Percentiles rank a stretch among this genome's conserved stretches.
Evolutionary conservation across 2,888 invertebrate genomes (phyloP).

Genomic region (Orchesellides sinensis): DNA sequence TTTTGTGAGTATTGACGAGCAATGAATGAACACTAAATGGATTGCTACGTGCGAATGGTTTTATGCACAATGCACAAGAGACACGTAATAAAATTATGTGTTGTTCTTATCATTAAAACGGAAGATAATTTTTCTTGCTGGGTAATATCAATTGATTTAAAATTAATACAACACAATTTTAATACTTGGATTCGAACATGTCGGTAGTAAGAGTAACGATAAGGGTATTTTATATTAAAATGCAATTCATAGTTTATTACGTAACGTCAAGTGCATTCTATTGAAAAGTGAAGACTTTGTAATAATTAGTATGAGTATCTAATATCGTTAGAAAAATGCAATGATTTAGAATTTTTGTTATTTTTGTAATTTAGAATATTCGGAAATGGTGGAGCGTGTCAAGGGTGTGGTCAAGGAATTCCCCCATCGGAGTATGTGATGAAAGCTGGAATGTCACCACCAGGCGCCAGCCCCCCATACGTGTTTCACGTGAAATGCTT

Average conservation of each 20-base stretch:
- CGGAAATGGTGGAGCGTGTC: constrained; percentile 92
- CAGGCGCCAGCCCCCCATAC: constrained; percentile 79
- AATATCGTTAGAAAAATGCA: too few species aligned
- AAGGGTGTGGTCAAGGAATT: constrained; percentile 94
- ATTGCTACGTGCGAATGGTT: neutral
- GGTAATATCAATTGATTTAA: neutral
- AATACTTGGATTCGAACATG: too few species aligned
- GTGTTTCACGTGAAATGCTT: constrained; percentile 98
- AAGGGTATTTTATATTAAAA: too few species aligned
- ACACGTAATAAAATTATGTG: too few species aligned
- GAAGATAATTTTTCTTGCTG: neutral
- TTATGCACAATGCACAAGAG: too few species aligned
- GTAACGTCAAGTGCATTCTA: too few species aligned
- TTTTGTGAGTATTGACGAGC: neutral
- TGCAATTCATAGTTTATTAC: too few species aligned
- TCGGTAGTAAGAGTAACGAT: too few species aligned
- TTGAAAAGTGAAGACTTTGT: too few species aligned
- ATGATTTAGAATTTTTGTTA: constrained; percentile 17
- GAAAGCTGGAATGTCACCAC: constrained; percentile 82
- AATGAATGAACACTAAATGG: neutral
- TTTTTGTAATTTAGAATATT: constrained; percentile 87
- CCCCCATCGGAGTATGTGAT: constrained; percentile 96
- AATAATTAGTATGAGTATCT: neutral
- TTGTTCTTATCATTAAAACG: too few species aligned
- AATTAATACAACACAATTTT: constrained; percentile 3